Percentiles rank a stretch among this genome's conserved stretches.
These are phyloP conservation scores for Tragelaphus eurycerus DNA, from an alignment of 2,797 vertebrate species.

Conservation along the genomic window DNA sequence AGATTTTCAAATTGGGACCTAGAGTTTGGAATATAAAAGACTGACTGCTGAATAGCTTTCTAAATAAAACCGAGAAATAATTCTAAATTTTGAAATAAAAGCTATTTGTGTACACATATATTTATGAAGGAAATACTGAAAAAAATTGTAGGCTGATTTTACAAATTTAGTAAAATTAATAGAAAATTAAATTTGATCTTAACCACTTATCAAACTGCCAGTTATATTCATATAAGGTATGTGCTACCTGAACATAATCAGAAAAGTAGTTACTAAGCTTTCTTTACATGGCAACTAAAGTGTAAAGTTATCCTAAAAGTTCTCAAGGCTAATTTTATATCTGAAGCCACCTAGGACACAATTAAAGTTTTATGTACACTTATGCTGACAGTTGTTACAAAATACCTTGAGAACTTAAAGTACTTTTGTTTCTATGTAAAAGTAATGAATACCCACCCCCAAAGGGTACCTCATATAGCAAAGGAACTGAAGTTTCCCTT, in stretches of 20 bases:
- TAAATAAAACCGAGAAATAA: slow-evolving; percentile 13
- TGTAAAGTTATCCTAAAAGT: slow-evolving; percentile 68
- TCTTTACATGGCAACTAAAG: slow-evolving; percentile 71
- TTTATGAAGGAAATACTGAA: slow-evolving; percentile 30
- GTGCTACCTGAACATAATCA: slow-evolving; percentile 64
- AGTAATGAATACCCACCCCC: slow-evolving; percentile 78
- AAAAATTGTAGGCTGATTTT: slow-evolving; percentile 39
- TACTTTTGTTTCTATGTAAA: slow-evolving; percentile 69
- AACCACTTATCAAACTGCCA: slow-evolving; percentile 71
- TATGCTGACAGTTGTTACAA: slow-evolving; percentile 54
- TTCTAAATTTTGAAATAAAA: neutral
- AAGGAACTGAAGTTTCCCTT: slow-evolving; percentile 77
- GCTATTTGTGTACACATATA: neutral
- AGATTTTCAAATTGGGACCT: neutral
- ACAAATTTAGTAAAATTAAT: slow-evolving; percentile 67
- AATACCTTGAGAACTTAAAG: slow-evolving; percentile 69
- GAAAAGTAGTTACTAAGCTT: slow-evolving; percentile 75
- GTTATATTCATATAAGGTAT: slow-evolving; percentile 72
- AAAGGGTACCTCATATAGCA: slow-evolving; percentile 47
- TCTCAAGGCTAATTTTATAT: slow-evolving; percentile 72
- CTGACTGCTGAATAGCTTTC: neutral
- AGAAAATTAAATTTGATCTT: slow-evolving; percentile 79
- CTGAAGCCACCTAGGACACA: slow-evolving; percentile 73
- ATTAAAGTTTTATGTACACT: slow-evolving; percentile 70
- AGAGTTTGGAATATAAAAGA: neutral